Evolutionary conservation across 2,888 invertebrate genomes (phyloP).

Genomic region (Heliconius sara): DNA sequence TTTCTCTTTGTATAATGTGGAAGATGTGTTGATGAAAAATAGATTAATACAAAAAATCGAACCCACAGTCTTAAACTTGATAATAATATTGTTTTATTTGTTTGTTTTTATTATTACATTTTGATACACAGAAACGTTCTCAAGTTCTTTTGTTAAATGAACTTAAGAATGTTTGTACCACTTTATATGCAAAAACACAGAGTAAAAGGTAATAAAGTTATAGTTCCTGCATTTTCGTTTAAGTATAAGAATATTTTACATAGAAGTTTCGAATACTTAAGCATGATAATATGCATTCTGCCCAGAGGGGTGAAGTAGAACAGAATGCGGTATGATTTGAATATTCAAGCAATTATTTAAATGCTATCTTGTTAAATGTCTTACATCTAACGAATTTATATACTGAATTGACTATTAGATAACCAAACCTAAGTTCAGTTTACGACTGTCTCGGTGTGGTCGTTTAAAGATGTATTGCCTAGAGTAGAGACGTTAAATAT

Average conservation of each 20-base stretch:
- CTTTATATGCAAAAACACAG: background rate
- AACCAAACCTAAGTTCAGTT: background rate
- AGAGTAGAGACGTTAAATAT: background rate
- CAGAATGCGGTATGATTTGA: conserved; percentile 36
- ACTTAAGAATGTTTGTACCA: no score
- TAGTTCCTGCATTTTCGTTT: background rate
- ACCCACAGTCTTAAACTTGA: background rate
- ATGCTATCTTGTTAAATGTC: conserved; percentile 28
- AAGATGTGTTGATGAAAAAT: background rate
- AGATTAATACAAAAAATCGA: background rate
- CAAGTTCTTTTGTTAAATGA: background rate
- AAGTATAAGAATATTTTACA: conserved; percentile 15
- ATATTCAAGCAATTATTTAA: conserved; percentile 35
- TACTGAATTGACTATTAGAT: background rate
- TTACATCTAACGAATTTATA: conserved; percentile 15
- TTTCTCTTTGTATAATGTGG: background rate
- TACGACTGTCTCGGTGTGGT: background rate
- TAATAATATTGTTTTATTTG: background rate
- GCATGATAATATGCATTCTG: conserved; percentile 28
- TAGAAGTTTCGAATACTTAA: conserved; percentile 18
- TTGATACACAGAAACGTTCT: background rate
- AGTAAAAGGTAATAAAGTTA: background rate
- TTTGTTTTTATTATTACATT: background rate
- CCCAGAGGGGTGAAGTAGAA: conserved; percentile 16
- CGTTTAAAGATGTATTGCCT: background rate